Base-by-base conservation (phyloP, 2,888 invertebrate genomes). In the Marronus borbonicus region DNA sequence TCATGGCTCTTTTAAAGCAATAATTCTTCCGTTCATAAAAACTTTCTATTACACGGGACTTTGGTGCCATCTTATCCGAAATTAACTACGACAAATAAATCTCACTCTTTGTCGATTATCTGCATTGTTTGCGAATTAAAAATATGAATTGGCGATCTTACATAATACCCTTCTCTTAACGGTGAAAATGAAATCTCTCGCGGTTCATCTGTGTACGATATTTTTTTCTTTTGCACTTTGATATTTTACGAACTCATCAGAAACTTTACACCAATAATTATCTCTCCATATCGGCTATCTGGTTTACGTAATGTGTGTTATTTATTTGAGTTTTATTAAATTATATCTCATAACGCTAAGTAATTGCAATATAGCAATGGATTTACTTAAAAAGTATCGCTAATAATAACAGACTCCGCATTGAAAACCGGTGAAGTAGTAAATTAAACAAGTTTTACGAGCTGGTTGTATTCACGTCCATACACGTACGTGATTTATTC, bases 131-230 rank as follows among this genome's bases (percentile, higher is more conserved):
- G 55, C 55, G 10, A 58, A 58, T 17, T 58, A 58, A 58, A 58
- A 58, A 24, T 58, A 5, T 12, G 44, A 44, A 44, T 12, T 44
- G 12, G 44, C 44, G 44, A 44, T 17, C 17, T 58, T 58, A 58
- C 55, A 58, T 58, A 58, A 58, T 58, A 20, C 55, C 55, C 20
- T 58, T 58, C 55, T 58, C 55, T 58, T 17, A 58, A 20, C n/a
- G 20, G n/a, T 58, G 55, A 20, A 58, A 58, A 58, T 58, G 17
- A 58, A 58, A 20, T 20, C 20, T 8, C 8, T 58, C 10, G 20
- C 20, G 20, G 17, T 20, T 17, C 17, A 58, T 58, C 55, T 58
- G 20, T 8, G 3, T 36, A 14, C 17, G 55, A 58, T 58, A 58
- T 58, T 58, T 58, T 58, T 2, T 58, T 58, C 20, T 58, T 58